Percentiles rank a stretch among this genome's conserved stretches.
phyloP scores from a whole-genome alignment of 2,113 vertebrate species.

The Struthio camelus region DNA sequence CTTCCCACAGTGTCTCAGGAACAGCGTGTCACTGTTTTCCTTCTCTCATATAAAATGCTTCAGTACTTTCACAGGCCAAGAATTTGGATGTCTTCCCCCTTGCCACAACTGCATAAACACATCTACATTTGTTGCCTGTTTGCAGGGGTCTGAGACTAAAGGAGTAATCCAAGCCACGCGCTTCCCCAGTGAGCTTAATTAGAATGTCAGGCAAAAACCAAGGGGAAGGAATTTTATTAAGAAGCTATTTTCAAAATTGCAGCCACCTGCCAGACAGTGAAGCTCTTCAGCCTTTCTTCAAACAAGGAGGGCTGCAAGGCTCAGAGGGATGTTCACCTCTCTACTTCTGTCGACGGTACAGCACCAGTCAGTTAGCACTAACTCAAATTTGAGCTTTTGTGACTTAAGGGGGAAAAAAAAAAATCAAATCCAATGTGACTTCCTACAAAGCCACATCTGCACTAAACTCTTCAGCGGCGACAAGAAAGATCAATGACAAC shows the following conservation, averaged over 20 bases:
- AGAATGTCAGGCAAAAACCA: constrained; percentile 21
- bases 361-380: background rate
- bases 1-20: constrained; percentile 19
- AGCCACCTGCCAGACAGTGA: constrained; percentile 26
- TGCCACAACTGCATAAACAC: background rate
- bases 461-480: background rate
- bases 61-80: background rate
- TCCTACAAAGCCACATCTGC: background rate
- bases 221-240: constrained; percentile 23
- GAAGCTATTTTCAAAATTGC: constrained; percentile 29
- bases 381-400: background rate
- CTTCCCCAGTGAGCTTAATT: constrained; percentile 41
- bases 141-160: background rate
- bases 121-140: background rate
- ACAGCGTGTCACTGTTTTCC: constrained; percentile 26
- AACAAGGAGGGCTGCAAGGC: background rate
- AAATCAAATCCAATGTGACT: background rate
- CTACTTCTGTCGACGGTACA: background rate
- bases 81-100: background rate
- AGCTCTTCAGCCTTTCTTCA: background rate
- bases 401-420: background rate
- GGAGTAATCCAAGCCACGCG: background rate
- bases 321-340: background rate
- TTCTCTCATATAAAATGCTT: background rate
- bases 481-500: background rate